Evolutionary conservation across 1,140 invertebrate species (phyloP).

Genomic region (Bombus turneri): DNA sequence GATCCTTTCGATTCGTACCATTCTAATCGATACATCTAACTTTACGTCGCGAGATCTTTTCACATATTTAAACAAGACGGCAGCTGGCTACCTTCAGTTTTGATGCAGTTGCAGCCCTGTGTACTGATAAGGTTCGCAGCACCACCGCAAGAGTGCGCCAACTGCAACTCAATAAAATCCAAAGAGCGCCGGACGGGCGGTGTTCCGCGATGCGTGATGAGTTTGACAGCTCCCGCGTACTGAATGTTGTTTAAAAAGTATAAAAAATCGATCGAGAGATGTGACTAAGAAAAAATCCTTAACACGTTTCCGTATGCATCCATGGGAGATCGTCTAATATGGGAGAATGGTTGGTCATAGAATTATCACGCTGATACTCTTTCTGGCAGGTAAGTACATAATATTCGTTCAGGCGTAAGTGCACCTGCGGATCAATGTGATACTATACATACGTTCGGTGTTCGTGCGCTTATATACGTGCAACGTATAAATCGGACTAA

Average conservation of each 20-base stretch:
- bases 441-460: slow-evolving; percentile 25
- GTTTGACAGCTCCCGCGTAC: slow-evolving; percentile 58
- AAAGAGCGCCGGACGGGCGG: slow-evolving; percentile 63
- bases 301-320: slow-evolving; percentile 45
- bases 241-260: slow-evolving; percentile 16
- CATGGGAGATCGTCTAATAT: slow-evolving; percentile 70
- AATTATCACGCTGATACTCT: slow-evolving; percentile 72
- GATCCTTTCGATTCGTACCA: not conserved
- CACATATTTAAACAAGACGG: not conserved
- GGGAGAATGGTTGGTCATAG: slow-evolving; percentile 75
- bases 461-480: slow-evolving; percentile 39
- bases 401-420: slow-evolving; percentile 30
- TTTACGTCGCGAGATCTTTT: not conserved
- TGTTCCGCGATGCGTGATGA: slow-evolving; percentile 69
- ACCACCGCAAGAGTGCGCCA: slow-evolving; percentile 10
- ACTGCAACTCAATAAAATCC: slow-evolving; percentile 61
- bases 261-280: slow-evolving; percentile 49
- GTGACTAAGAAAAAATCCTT: slow-evolving; percentile 49
- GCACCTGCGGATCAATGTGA: slow-evolving; percentile 59
- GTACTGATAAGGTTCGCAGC: slow-evolving; percentile 3
- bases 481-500: slow-evolving; percentile 42
- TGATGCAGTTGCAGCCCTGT: slow-evolving; percentile 41
- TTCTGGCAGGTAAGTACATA: slow-evolving; percentile 72
- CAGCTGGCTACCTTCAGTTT: slow-evolving; percentile 29
- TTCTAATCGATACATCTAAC: not conserved